Base-by-base conservation (phyloP, 2,113 vertebrate genomes). In the Willisornis vidua region DNA sequence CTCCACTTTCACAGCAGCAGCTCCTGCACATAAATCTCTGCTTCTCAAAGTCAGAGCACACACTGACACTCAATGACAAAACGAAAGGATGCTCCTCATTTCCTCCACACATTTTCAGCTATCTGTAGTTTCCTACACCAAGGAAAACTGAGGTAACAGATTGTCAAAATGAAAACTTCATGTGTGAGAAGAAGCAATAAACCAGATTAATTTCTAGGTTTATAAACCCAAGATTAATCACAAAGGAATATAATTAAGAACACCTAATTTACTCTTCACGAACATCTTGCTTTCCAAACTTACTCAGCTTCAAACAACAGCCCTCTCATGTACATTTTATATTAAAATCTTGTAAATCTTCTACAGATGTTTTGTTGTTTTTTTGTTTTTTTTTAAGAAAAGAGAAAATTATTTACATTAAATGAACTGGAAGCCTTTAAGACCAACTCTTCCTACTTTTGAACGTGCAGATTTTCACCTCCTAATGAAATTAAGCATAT, bases 241-340 rank as follows among this genome's bases (percentile, higher is more conserved):
- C 1, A 1, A 80, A 73, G 61, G 55, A 82, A 78, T 89, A 85
- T 54, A 78, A 90, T 84, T 75, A 94, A 78, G 68, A 83, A 77
- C 43, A 87, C 24, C 33, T 78, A 95, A 94, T 96, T 95, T 88
- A 96, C 59, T 91, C 75, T 88, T 88, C 43, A 63, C 48, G 73
- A 93, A 93, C 20, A 62, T 66, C 61, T 94, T 63, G 35, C 48
- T 85, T 93, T 91, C 63, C 52, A 70, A 19, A 48, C 61, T 80
- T 51, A 67, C 9, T 65, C 73, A 51, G 85, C 74, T 85, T 85
- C 85, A 80, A 91, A 71, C 73, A 87, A 91, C 59, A 93, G 55
- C 63, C n/a, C 79, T 93, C 92, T 89, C 67, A 90, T 14, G 55
- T 28, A 77, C 55, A 45, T 84, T 96, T 91, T 58, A 67, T 54